Conservation (phyloP, 2,797 vertebrate species). For the Luscinia megarhynchos region DNA sequence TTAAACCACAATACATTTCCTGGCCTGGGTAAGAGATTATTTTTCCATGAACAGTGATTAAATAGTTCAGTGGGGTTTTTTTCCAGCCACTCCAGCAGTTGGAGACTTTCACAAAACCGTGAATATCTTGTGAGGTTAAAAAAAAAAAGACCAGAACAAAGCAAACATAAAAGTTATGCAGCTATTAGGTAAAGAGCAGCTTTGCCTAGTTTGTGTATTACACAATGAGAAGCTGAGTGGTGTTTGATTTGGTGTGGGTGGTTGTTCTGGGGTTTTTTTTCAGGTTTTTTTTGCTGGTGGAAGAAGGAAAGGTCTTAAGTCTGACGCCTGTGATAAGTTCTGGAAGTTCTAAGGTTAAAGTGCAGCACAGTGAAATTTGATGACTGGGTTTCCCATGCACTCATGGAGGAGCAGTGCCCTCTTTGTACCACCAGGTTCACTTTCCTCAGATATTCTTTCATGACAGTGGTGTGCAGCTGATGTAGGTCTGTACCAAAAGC, state of each 20-base stretch:
- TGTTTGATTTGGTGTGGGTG: background rate
- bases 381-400: background rate
- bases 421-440: background rate
- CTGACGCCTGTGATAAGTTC: background rate
- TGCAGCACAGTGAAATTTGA: slow-evolving; percentile 9
- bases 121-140: background rate
- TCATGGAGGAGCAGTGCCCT: background rate
- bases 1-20: background rate
- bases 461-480: background rate
- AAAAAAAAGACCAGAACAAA: background rate
- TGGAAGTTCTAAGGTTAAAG: background rate
- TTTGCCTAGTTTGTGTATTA: background rate
- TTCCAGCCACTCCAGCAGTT: background rate
- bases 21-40: background rate
- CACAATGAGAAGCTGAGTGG: background rate
- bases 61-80: background rate
- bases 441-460: background rate
- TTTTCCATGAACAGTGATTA: background rate
- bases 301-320: background rate
- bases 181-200: background rate
- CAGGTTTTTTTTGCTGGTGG: background rate
- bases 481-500: background rate
- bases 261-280: background rate
- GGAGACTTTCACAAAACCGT: background rate
- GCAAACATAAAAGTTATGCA: background rate